Evolutionary conservation across 2,888 invertebrate species (phyloP).

Genomic region (Seira sanloemensis): DNA sequence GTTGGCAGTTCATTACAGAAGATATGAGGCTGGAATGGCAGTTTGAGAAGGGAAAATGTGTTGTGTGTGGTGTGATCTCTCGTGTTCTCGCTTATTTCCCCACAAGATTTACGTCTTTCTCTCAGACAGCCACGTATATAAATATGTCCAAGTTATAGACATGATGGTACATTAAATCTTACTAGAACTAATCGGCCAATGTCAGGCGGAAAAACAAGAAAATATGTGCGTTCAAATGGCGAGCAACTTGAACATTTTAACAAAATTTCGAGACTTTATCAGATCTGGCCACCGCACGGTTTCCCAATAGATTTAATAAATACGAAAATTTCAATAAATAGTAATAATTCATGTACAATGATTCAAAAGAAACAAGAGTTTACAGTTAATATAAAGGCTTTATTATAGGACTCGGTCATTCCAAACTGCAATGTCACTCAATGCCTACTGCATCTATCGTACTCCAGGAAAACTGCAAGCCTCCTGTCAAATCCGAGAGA

Average conservation of each 20-base stretch:
- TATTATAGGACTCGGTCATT: not conserved
- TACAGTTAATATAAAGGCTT: slow-evolving; percentile 27
- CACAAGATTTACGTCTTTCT: slow-evolving; percentile 45
- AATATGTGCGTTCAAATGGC: not conserved
- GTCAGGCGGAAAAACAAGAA: slow-evolving; percentile 46
- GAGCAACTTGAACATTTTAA: too few species aligned
- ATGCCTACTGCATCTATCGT: slow-evolving; percentile 15
- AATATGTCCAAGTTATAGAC: slow-evolving; percentile 2
- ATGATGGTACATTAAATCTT: slow-evolving; percentile 54
- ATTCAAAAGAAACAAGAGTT: too few species aligned
- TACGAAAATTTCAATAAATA: too few species aligned
- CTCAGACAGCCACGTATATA: not conserved
- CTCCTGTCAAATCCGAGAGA: slow-evolving; percentile 28
- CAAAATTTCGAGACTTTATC: too few species aligned
- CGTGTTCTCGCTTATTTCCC: slow-evolving; percentile 16
- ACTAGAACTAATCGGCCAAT: slow-evolving; percentile 63
- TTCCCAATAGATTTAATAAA: too few species aligned
- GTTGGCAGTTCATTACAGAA: slow-evolving; percentile 41
- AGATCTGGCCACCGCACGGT: too few species aligned
- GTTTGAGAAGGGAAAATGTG: slow-evolving; percentile 19
- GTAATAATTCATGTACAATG: too few species aligned
- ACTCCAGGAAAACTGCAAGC: slow-evolving; percentile 22
- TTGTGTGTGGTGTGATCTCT: slow-evolving; percentile 16
- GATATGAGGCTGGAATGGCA: too few species aligned
- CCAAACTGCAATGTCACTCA: not conserved